phyloP scores from a whole-genome alignment of 2,113 vertebrate genomes.

The Nanorana parkeri region DNA sequence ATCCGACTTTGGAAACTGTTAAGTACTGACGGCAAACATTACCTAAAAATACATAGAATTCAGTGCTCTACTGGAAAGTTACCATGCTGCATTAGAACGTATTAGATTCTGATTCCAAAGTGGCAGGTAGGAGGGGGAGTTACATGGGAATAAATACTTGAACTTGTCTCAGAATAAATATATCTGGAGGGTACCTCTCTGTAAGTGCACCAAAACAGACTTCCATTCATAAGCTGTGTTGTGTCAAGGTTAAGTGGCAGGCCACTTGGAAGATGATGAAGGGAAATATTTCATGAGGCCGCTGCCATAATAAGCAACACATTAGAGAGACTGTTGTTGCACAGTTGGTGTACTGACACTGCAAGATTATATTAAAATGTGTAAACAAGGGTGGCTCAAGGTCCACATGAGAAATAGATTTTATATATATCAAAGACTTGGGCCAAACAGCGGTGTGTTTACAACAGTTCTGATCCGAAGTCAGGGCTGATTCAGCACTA shows the following conservation, averaged over 20 bases:
- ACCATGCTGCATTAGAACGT: too few relatives aligned
- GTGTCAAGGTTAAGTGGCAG: conserved; percentile 27
- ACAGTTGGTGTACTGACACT: neutral
- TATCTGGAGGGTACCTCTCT: conserved; percentile 7
- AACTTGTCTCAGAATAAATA: neutral
- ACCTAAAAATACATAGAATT: too few relatives aligned
- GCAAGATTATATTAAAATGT: neutral
- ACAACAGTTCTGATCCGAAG: too few relatives aligned
- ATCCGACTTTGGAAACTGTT: too few relatives aligned
- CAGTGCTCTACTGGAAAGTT: too few relatives aligned
- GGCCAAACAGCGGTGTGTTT: too few relatives aligned
- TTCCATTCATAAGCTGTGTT: conserved; percentile 37
- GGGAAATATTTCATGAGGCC: neutral
- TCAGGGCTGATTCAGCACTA: too few relatives aligned
- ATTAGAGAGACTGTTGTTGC: neutral
- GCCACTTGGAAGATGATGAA: conserved; percentile 49
- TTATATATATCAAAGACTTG: too few relatives aligned
- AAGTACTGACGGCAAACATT: too few relatives aligned
- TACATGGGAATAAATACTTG: neutral
- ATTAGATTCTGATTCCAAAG: too few relatives aligned
- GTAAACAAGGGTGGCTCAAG: neutral
- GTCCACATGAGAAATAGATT: too few relatives aligned
- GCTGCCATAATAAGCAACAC: neutral
- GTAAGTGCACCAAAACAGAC: conserved; percentile 9
- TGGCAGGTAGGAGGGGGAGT: neutral